Evolutionary conservation across 2,113 vertebrate species (phyloP), one percentile per base, ranked within the genome.

Genomic region (Dermatemys mawii): DNA sequence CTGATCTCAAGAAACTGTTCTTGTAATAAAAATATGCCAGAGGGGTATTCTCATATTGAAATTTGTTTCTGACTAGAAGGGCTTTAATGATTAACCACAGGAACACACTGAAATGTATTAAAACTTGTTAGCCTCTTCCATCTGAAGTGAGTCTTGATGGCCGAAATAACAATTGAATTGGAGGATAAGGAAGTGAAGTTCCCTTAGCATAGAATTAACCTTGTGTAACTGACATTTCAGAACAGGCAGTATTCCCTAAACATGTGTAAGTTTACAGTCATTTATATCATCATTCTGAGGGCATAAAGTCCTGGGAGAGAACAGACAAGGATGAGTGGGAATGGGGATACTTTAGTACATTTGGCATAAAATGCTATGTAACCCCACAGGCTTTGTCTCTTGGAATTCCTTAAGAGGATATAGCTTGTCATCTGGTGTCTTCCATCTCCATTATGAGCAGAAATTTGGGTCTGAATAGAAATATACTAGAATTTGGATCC

Each of bases 311-410:
- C 38, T 38, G 1, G 3, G 8, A 53, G 26, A 54, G 55, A 84
- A 38, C n/a, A 19, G 35, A 48, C 49, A n/a, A 14, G 44, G 46
- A 6, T 50, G 87, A 57, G 54, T 13, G 44, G 26, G 26, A 32
- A 9, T 83, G 50, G 70, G 38, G 5, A 29, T 10, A 13, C 29
- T 10, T 7, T 44, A 27, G 8, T 24, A 19, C 14, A 46, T 49
- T n/a, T 50, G 81, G 13, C 1, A 35, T 6, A 50, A 4, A 14
- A 29, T 12, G n/a, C 3, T 4, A 4, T 35, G 4, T 4, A 9
- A 41, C 16, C 2, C 2, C 7, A 49, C 5, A 48, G 29, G 8
- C 14, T 73, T 46, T 26, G 13, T 41, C 1, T 0, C 41, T 88
- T 32, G 0, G 17, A 48, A 49, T 86, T 48, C n/a, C 83, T 83